Conservation (phyloP, 2,797 vertebrate species). For the Lycodopsis pacificus region DNA sequence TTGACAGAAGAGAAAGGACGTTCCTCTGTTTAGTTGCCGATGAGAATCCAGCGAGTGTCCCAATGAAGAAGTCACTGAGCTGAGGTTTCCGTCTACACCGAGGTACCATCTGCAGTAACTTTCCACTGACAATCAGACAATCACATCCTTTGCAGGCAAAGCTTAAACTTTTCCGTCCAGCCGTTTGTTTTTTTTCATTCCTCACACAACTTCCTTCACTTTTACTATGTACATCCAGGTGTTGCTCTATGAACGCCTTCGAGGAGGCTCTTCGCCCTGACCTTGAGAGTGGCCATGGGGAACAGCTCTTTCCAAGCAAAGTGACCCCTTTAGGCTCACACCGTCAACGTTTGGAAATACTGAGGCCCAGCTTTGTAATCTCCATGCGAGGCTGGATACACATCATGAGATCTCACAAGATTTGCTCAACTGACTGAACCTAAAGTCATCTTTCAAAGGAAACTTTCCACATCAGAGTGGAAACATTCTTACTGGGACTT, state of each 20-base stretch:
- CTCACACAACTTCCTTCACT: neutral
- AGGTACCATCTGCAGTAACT: neutral
- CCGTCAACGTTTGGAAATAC: slow-evolving; percentile 42
- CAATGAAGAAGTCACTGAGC: neutral
- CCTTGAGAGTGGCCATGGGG: neutral
- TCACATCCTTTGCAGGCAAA: neutral
- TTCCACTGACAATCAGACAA: neutral
- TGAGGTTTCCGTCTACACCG: too few species aligned
- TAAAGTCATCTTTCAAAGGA: slow-evolving; percentile 32
- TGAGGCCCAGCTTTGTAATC: slow-evolving; percentile 13
- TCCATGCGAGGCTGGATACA: slow-evolving; percentile 29
- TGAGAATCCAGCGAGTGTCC: neutral
- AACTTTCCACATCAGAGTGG: slow-evolving; percentile 45
- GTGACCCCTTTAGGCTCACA: slow-evolving; percentile 14
- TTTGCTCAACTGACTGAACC: slow-evolving; percentile 38
- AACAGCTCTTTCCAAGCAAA: neutral
- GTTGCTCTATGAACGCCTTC: neutral
- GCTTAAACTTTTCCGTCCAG: neutral
- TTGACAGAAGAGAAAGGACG: neutral
- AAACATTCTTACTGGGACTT: slow-evolving; percentile 28
- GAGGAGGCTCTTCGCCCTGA: neutral
- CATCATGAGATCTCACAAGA: slow-evolving; percentile 37
- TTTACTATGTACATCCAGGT: neutral
- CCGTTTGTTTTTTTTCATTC: neutral
- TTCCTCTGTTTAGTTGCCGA: neutral